Base-by-base conservation (phyloP, 2,888 invertebrate species). In the Ornithoptera priamus region DNA sequence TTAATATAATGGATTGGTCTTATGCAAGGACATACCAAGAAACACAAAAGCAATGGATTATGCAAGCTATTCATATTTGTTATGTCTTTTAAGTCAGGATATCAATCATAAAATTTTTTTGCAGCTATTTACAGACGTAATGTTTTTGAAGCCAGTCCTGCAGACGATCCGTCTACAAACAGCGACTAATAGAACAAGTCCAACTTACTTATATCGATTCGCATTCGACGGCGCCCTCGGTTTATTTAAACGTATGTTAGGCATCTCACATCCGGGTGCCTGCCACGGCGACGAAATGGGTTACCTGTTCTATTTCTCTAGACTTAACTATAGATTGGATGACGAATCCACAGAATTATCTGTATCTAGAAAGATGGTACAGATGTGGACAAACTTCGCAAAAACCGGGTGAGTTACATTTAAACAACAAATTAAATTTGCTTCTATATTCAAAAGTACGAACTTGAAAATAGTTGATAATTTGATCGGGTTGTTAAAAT, bases 261-360 rank as follows among this genome's bases (percentile, higher is more conserved):
- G 94, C 39, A 93, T 94, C 75, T 89, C 92, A 2, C 86, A 94
- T 68, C 93, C 94, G 0, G 94, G 94, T 1, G 94, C 93, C 8
- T 94, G 94, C 74, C 94, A 95, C 75, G 94, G 94, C 0, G 94
- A 95, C 75, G 94, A 95, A 81, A 91, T 95, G 92, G 94, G 94
- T 15, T 94, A 94, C 74, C 85, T 94, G 30, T 95, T 95, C 78
- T 94, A 94, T 80, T 94, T 94, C 84, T 94, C 94, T 2, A 92
- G 94, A 75, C 88, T 94, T 18, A 94, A 94, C 82, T 91, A 94
- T 73, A 90, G 93, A 73, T 81, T 94, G 30, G 94, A 94, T 74
- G 94, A 94, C 20, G 91, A 90, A 67, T 94, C 94, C 0, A 87
- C 93, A 18, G 94, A 94, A 76, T 87, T 94, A 8, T 89, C 89